Percentiles rank a stretch among this genome's conserved stretches.
phyloP scores from a whole-genome alignment of 1,140 invertebrate genomes.

The Lepidurus couesii region DNA sequence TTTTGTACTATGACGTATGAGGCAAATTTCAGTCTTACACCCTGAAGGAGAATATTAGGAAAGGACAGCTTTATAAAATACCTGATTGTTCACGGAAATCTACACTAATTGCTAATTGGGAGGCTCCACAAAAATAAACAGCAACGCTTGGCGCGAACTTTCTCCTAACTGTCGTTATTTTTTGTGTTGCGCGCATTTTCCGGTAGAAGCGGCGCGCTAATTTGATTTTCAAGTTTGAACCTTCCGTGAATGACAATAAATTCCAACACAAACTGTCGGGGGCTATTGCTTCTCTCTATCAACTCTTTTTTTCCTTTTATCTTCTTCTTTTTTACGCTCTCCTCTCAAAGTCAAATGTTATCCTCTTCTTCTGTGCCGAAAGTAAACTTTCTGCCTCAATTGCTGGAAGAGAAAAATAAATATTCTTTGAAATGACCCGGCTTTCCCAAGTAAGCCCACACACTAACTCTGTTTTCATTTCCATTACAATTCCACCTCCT shows the following conservation, averaged over 20 bases:
- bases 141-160: too few species aligned
- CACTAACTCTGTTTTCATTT: background rate
- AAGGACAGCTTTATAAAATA: too few species aligned
- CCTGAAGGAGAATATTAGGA: too few species aligned
- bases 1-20: too few species aligned
- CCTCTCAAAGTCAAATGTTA: background rate
- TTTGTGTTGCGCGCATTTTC: background rate
- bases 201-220: background rate
- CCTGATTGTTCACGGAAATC: too few species aligned
- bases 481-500: conserved; percentile 4
- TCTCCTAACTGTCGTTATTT: too few species aligned
- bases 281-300: background rate
- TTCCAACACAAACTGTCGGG: background rate
- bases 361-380: background rate
- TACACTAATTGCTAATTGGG: too few species aligned
- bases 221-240: conserved; percentile 1
- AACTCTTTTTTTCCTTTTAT: background rate
- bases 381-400: background rate
- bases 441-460: background rate
- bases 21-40: too few species aligned
- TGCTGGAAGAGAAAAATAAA: background rate
- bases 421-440: conserved; percentile 10
- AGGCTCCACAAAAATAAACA: too few species aligned
- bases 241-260: background rate
- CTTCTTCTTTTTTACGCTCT: background rate